Evolutionary conservation across 2,888 invertebrate genomes (phyloP).

Genomic region (Polydesmus complanatus): DNA sequence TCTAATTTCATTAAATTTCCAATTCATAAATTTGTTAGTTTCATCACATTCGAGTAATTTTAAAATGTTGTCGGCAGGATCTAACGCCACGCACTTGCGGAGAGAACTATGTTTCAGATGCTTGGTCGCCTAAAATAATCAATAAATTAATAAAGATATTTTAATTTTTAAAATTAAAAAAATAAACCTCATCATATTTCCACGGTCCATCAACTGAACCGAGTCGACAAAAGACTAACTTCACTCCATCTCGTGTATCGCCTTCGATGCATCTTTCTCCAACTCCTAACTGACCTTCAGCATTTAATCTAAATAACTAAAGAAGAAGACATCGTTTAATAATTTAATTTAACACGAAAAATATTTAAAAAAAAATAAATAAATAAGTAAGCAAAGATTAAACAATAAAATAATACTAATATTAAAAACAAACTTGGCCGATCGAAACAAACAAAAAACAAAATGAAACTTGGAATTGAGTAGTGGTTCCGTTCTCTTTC

Average conservation of each 20-base stretch:
- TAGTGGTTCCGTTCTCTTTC: conserved; percentile 9
- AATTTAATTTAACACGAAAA: background rate
- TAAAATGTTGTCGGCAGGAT: conserved; percentile 63
- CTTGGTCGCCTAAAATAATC: conserved; percentile 39
- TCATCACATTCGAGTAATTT: conserved; percentile 69
- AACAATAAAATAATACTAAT: too few species aligned
- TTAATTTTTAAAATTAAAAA: conserved; percentile 10
- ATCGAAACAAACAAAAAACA: too few species aligned
- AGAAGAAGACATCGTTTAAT: background rate
- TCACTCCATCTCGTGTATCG: conserved; percentile 59
- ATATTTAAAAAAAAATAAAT: too few species aligned
- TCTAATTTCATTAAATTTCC: conserved; percentile 62
- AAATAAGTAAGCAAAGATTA: too few species aligned
- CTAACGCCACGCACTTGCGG: conserved; percentile 67
- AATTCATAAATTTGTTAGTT: conserved; percentile 74
- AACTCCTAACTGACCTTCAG: conserved; percentile 82
- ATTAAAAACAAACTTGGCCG: too few species aligned
- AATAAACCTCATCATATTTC: conserved; percentile 60
- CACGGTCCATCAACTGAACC: conserved; percentile 92
- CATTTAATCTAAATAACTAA: conserved; percentile 53
- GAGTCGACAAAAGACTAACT: conserved; percentile 75
- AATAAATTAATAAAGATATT: background rate
- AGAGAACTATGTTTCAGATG: conserved; percentile 61
- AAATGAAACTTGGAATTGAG: too few species aligned
- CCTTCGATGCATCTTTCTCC: conserved; percentile 94